Percentiles rank a stretch among this genome's conserved stretches.
Evolutionary conservation across 2,797 vertebrate genomes (phyloP).

Genomic region (Epinephelus malabaricus): DNA sequence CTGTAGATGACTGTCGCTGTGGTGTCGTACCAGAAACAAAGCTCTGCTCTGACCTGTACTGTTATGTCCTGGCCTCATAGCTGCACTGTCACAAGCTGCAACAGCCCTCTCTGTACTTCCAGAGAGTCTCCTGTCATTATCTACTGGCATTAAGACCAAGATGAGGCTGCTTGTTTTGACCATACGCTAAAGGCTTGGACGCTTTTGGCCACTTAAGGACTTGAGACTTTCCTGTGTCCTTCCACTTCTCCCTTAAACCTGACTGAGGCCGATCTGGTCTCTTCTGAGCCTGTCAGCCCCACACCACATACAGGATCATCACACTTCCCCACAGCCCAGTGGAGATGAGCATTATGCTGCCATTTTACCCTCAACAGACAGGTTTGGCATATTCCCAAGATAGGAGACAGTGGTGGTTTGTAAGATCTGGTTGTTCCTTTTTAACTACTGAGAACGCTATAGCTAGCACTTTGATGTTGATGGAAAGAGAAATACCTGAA

Average conservation of each 20-base stretch:
- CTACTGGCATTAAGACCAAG: conserved; percentile 85
- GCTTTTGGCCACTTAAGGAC: conserved; percentile 87
- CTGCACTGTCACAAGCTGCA: conserved; percentile 90
- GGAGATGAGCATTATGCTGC: conserved; percentile 48
- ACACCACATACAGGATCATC: conserved; percentile 73
- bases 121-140: conserved; percentile 87
- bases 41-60: conserved; percentile 89
- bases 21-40: conserved; percentile 72
- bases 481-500: conserved; percentile 55
- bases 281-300: conserved; percentile 42
- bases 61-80: conserved; percentile 78
- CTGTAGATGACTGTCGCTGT: conserved; percentile 36
- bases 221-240: conserved; percentile 83
- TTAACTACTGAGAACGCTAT: conserved; percentile 41
- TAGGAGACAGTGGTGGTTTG: conserved; percentile 26
- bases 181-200: conserved; percentile 86
- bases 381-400: conserved; percentile 28
- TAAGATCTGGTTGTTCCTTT: conserved; percentile 35
- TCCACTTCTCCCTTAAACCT: conserved; percentile 53
- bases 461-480: conserved; percentile 62
- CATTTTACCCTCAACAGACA: conserved; percentile 44
- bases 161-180: conserved; percentile 88
- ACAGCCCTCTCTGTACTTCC: conserved; percentile 88
- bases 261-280: conserved; percentile 46
- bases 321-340: conserved; percentile 77